Evolutionary conservation across 2,113 vertebrate species (phyloP).

Genomic region (Percopsis transmontana): DNA sequence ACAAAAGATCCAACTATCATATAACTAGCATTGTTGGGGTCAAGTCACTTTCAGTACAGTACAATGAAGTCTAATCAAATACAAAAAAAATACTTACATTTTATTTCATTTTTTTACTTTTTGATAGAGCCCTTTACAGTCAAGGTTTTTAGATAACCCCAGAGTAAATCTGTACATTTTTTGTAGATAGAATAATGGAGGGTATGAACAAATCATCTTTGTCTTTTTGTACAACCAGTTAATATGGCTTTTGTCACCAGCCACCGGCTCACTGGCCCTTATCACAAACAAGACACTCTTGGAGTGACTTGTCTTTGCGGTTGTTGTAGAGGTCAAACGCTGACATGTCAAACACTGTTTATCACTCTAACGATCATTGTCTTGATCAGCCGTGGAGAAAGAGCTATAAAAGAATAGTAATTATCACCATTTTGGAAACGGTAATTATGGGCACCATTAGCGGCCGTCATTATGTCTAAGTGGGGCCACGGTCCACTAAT

Average conservation of each 20-base stretch:
- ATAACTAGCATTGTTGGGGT: too few species aligned
- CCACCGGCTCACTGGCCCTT: neutral
- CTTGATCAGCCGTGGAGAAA: slow-evolving; percentile 55
- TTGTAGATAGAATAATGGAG: neutral
- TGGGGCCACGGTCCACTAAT: slow-evolving; percentile 58
- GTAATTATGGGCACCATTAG: slow-evolving; percentile 72
- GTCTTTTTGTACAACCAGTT: too few species aligned
- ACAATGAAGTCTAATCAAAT: too few species aligned
- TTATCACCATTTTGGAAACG: slow-evolving; percentile 64
- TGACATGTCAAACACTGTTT: slow-evolving; percentile 48
- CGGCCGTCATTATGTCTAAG: slow-evolving; percentile 69
- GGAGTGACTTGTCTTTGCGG: slow-evolving; percentile 31
- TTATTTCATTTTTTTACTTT: too few species aligned
- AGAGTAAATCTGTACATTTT: neutral
- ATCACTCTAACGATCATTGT: slow-evolving; percentile 52
- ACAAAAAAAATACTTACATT: too few species aligned
- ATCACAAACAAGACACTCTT: slow-evolving; percentile 11
- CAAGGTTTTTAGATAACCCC: too few species aligned
- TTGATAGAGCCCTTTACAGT: too few species aligned
- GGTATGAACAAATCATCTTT: too few species aligned
- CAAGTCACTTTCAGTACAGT: neutral
- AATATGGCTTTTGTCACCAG: neutral
- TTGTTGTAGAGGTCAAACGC: slow-evolving; percentile 57
- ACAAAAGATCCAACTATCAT: too few species aligned
- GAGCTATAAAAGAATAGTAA: slow-evolving; percentile 64